Base-by-base conservation (phyloP, 2,888 invertebrate species). In the Cephalotes varians region DNA sequence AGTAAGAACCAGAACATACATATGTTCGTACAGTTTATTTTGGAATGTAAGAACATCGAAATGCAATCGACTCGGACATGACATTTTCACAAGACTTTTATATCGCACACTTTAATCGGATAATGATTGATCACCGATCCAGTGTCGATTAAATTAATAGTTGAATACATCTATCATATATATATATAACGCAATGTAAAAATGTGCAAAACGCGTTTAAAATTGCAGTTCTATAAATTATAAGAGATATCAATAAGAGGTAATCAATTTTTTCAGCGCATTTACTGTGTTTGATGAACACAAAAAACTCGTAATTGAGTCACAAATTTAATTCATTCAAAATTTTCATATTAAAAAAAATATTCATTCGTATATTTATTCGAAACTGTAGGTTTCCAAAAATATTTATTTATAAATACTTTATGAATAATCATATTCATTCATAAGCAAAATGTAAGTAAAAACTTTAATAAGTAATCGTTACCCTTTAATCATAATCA, bases 31-130 rank as follows among this genome's bases (percentile, higher is more conserved):
- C n/a, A 34, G n/a, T n/a, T n/a, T n/a, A 21, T 37, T 37, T 21
- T 25, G 25, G 25, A 37, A 40, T 40, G 62, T 40, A 7, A 62
- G 37, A 74, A 77, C n/a, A n/a, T 72, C 62, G 60, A 58, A 71
- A 71, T 83, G 77, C 65, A 65, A 60, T 58, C 72, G 81, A 83
- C 77, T 37, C 74, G 69, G 60, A 64, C 71, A 85, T 89, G 89
- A 90, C 88, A 90, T 90, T 89, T 77, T 88, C 83, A 83, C 84
- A 81, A 85, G 80, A 85, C 81, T 87, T 80, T 73, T 81, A 79
- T 47, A 44, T 74, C 83, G 87, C 37, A 58, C 47, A 51, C 56
- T 65, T 69, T 44, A 31, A 82, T 54, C 58, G 47, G n/a, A 40
- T 34, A 47, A 25, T 72, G 58, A 83, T 83, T 60, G 51, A 82